Base-by-base conservation (phyloP, 2,797 vertebrate genomes). In the Lycodopsis pacificus region DNA sequence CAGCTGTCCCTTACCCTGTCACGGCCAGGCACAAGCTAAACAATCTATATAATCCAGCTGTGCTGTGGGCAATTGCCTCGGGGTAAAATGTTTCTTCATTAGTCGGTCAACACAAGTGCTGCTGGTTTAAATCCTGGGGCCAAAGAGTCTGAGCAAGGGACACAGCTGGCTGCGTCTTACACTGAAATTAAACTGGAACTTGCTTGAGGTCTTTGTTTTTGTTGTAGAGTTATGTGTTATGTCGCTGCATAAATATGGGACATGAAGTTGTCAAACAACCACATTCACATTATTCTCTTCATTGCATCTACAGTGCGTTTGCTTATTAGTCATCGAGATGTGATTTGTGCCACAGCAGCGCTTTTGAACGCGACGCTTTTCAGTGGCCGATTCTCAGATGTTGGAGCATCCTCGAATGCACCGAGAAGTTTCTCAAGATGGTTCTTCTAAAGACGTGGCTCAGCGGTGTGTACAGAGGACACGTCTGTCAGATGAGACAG, bases 1-100 rank as follows among this genome's bases (percentile, higher is more conserved):
- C 22, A 40, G 54, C 76, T 67, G 72, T 63, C 74, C 71, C 48
- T 44, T 44, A 44, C 19, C 34, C 63, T 32, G 19, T n/a, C 34
- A 53, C 32, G 3, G 56, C 30, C 61, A 54, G 20, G 53, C 62
- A 42, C 34, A 63, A 17, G 40, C 36, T 49, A 53, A 79, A 65
- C 20, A 44, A 65, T n/a, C 57, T 54, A 48, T 48, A 57, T 4
- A 49, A 44, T 71, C 17, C 32, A 64, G 42, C 8, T 59, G 44
- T 40, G 40, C 70, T 76, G 32, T 34, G 32, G 51, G 49, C 36
- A n/a, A 65, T 42, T 2, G 44, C 49, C 15, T n/a, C 1, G 15
- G 65, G 49, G 42, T 69, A 20, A 63, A 70, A 72, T 54, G 13
- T 57, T 42, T 54, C 69, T 65, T 64, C 38, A 59, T 80, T 73